Conservation (phyloP, 2,113 vertebrate species). For the Leptobrachium leishanense region DNA sequence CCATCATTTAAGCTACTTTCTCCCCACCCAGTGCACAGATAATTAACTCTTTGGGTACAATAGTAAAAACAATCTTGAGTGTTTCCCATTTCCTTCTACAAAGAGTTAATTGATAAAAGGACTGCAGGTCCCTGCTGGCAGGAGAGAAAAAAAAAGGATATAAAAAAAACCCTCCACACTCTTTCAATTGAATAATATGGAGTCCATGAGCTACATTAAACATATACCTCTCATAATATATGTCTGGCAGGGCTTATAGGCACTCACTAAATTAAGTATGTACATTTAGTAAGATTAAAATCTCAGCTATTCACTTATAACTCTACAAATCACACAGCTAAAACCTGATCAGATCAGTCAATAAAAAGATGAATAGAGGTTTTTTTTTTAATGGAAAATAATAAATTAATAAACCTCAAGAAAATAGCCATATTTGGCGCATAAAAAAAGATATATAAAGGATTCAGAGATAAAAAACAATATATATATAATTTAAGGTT, state of each 20-base stretch:
- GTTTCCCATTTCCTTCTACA: background rate
- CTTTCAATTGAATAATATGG: slow-evolving; percentile 22
- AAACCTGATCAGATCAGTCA: slow-evolving; percentile 23
- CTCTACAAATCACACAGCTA: slow-evolving; percentile 20
- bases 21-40: too few species aligned
- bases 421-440: too few species aligned
- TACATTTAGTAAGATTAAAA: slow-evolving; percentile 48
- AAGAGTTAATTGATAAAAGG: background rate
- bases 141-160: background rate
- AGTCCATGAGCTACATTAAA: slow-evolving; percentile 22
- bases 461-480: too few species aligned
- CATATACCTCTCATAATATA: slow-evolving; percentile 34
- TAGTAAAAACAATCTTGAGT: too few species aligned
- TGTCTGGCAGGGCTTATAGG: slow-evolving; percentile 7
- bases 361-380: slow-evolving; percentile 25
- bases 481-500: background rate
- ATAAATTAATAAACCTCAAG: too few species aligned
- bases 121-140: background rate
- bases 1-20: too few species aligned
- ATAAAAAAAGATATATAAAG: too few species aligned
- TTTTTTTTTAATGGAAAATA: too few species aligned
- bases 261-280: slow-evolving; percentile 44
- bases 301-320: slow-evolving; percentile 39
- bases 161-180: background rate
- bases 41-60: too few species aligned